Evolutionary conservation across 2,888 invertebrate species (phyloP), one percentile per base, ranked within the genome.

Genomic region (Ectemnius continuus): DNA sequence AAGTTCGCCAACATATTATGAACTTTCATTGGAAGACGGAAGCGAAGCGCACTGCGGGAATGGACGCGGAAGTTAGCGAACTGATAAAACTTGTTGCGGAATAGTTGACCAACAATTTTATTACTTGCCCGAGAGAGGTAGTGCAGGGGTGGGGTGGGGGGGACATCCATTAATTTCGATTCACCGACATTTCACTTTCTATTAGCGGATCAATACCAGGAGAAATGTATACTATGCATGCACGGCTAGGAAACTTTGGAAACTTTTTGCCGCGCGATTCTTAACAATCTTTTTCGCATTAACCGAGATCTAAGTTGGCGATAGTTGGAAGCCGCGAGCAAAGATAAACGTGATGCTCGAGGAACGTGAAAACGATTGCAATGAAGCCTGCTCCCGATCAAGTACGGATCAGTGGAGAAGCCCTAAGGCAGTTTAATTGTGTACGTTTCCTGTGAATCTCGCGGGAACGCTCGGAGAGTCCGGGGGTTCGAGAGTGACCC

Each of bases 401-500:
- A 70, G 69, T 66, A 60, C 56, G 20, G 36, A 36, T 8, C 36
- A 11, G 36, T 56, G 67, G 48, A 45, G 26, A 63, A 56, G 60
- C 71, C 76, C 76, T 60, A 70, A 77, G 76, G 78, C 75, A 52
- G 71, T 76, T 82, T 84, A 84, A 82, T 83, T 85, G 84, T 77
- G 70, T 76, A 74, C 73, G 78, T 78, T 80, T 80, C 70, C 79
- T 75, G 69, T 46, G 68, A 70, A 78, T 82, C 81, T 79, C 81
- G 69, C 75, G 81, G 79, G 74, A 81, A 68, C 70, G 75, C 70
- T 70, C 61, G 61, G 61, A 16, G 23, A 48, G 62, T 23, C 60
- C 47, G 47, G 23, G 71, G 65, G 60, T 46, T 73, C 67, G 57
- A 81, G 80, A 86, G 86, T 86, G 85, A 82, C 87, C 83, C 87